These are phyloP conservation scores for Buathra laborator DNA, from an alignment of 2,888 invertebrate genomes.

Conservation along the genomic window DNA sequence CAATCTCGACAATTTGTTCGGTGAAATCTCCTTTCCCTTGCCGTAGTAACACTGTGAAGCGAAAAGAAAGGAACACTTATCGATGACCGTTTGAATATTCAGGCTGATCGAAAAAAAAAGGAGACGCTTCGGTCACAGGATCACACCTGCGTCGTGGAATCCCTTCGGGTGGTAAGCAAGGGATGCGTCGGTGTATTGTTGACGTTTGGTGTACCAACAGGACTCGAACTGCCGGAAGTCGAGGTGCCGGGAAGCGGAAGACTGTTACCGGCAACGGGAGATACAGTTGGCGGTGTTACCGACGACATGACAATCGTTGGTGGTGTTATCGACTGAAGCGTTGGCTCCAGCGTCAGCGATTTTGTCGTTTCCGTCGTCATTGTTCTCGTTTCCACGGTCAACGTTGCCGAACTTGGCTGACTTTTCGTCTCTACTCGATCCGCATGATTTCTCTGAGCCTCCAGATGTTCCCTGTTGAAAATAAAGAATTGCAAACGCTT, in stretches of 20 bases:
- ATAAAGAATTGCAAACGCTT: background rate
- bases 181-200: slow-evolving; percentile 86
- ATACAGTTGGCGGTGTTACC: slow-evolving; percentile 93
- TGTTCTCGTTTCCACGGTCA: slow-evolving; percentile 69
- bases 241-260: slow-evolving; percentile 86
- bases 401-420: slow-evolving; percentile 77
- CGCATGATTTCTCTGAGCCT: slow-evolving; percentile 76
- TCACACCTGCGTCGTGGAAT: slow-evolving; percentile 94
- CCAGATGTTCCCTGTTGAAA: slow-evolving; percentile 80
- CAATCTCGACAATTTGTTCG: slow-evolving; percentile 88
- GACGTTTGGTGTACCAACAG: slow-evolving; percentile 83
- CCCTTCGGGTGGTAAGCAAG: slow-evolving; percentile 88
- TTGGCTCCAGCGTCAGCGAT: slow-evolving; percentile 77
- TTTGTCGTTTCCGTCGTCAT: slow-evolving; percentile 62
- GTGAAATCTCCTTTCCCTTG: slow-evolving; percentile 82
- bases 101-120: background rate
- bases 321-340: slow-evolving; percentile 84
- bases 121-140: background rate
- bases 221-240: slow-evolving; percentile 85
- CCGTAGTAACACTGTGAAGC: slow-evolving; percentile 80
- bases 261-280: slow-evolving; percentile 88
- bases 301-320: slow-evolving; percentile 94
- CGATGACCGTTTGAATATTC: background rate
- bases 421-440: slow-evolving; percentile 77
- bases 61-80: slow-evolving; percentile 19